phyloP scores from a whole-genome alignment of 1,140 invertebrate species.

The Drosophila ohnishii region DNA sequence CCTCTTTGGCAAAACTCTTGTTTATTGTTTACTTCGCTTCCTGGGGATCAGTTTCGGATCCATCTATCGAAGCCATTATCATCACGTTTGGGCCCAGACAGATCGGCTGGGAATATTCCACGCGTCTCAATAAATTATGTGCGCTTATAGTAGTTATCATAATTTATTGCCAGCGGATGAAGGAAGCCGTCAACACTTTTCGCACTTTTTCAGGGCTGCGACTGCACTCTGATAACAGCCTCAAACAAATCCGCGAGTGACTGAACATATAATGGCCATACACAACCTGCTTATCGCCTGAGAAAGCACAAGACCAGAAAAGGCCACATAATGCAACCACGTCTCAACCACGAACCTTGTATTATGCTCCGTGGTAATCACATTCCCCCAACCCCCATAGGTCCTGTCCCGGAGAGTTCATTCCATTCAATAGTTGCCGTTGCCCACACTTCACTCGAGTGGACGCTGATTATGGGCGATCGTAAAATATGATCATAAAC shows the following conservation, averaged over 20 bases:
- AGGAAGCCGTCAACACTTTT: conserved; percentile 57
- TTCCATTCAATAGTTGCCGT: conserved; percentile 34
- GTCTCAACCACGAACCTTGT: conserved; percentile 6
- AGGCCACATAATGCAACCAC: conserved; percentile 24
- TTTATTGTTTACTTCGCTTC: conserved; percentile 26
- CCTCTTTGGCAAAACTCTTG: conserved; percentile 13
- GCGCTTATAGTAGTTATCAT: conserved; percentile 52
- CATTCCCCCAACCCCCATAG: neutral
- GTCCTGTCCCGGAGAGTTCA: conserved; percentile 18
- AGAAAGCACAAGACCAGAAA: conserved; percentile 50
- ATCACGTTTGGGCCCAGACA: conserved; percentile 46
- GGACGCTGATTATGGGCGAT: conserved; percentile 43
- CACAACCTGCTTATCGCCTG: conserved; percentile 56
- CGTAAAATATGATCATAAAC: conserved; percentile 66
- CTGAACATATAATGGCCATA: conserved; percentile 61
- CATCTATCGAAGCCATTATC: conserved; percentile 41
- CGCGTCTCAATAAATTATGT: conserved; percentile 54
- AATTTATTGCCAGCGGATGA: conserved; percentile 51
- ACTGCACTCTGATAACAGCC: conserved; percentile 52
- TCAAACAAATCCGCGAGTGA: conserved; percentile 53
- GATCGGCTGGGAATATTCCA: conserved; percentile 67
- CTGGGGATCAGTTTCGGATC: conserved; percentile 4
- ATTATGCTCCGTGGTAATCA: conserved; percentile 11
- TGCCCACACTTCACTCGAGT: conserved; percentile 27
- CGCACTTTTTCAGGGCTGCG: conserved; percentile 63